These are phyloP conservation scores for Mellilla xanthometata DNA, from an alignment of 2,888 invertebrate genomes.

Conservation along the genomic window DNA sequence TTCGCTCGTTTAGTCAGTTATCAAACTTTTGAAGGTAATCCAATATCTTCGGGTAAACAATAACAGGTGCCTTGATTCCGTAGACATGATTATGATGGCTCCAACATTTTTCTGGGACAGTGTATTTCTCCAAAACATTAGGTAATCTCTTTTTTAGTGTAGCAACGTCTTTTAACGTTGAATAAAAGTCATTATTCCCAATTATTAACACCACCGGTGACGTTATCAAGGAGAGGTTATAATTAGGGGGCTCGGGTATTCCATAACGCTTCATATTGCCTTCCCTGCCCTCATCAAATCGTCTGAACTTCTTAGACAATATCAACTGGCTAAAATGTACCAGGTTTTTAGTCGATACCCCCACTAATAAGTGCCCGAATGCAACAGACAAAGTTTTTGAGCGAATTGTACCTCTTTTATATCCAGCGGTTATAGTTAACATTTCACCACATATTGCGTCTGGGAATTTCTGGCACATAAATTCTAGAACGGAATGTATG, in stretches of 20 bases:
- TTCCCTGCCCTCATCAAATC: slow-evolving; percentile 59
- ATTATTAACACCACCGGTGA: slow-evolving; percentile 64
- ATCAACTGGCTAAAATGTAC: slow-evolving; percentile 80
- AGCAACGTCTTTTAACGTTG: slow-evolving; percentile 80
- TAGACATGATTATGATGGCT: slow-evolving; percentile 70
- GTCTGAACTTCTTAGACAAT: slow-evolving; percentile 52
- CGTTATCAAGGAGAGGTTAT: slow-evolving; percentile 55
- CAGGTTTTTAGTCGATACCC: slow-evolving; percentile 69
- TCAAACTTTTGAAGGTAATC: slow-evolving; percentile 47
- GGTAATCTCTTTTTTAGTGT: slow-evolving; percentile 77
- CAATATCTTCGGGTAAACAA: slow-evolving; percentile 54
- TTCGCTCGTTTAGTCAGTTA: too few species aligned
- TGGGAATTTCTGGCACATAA: slow-evolving; percentile 59
- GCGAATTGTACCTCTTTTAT: slow-evolving; percentile 76
- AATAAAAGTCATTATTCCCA: slow-evolving; percentile 84
- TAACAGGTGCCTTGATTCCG: slow-evolving; percentile 51
- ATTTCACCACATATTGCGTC: slow-evolving; percentile 79
- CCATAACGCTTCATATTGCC: slow-evolving; percentile 62
- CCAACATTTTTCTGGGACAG: slow-evolving; percentile 77
- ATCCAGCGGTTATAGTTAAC: slow-evolving; percentile 82
- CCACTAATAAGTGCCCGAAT: slow-evolving; percentile 78
- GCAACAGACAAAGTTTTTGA: slow-evolving; percentile 75
- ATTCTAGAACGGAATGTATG: slow-evolving; percentile 60
- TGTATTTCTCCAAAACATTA: slow-evolving; percentile 81
- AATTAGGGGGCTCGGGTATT: slow-evolving; percentile 51